Base-by-base conservation (phyloP, 2,113 vertebrate genomes). In the Lepus europaeus region DNA sequence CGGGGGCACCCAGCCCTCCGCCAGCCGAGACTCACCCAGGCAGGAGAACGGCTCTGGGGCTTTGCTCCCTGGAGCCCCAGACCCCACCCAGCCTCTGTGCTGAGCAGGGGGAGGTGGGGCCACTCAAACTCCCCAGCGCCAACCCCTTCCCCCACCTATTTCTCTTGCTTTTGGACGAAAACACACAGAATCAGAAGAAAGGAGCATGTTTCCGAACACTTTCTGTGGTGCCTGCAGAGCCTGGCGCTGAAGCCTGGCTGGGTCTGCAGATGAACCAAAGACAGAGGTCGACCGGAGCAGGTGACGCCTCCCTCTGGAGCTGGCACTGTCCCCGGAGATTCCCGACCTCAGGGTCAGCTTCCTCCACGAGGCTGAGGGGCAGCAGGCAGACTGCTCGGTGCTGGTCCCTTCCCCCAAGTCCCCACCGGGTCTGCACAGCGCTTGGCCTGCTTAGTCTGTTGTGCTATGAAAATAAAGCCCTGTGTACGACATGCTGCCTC, bases 31-130 rank as follows among this genome's bases (percentile, higher is more conserved):
- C 95, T 99, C 99, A 12, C 99, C 99, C 0, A 99, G 99, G 97
- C 99, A 99, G 95, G 99, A 99, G 63, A 99, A 99, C 0, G 99
- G 99, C 1, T 98, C 96, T 0, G 99, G 99, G 12, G 81, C 98
- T 10, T 72, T 98, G 12, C 64, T 97, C 0, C 93, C 98, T 0
- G 98, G 97, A 23, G 93, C 98, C 80, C 95, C 95, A 0, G 99
- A 99, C 95, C 69, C 97, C 93, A 9, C 98, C 3, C 99, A 99
- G 93, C 97, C 99, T 3, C 98, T 89, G 17, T 92, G 94, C 87
- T 84, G 72, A 90, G 22, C 59, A 59, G 19, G 19, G 23, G 64
- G 14, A 19, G 33, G 31, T 56, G 31, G 53, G 53, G 31, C 49
- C 19, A 22, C 45, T 20, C n/a, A 39, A 10, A 72, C 1, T 27